Evolutionary conservation across 2,113 vertebrate genomes (phyloP).

Genomic region (Neogale vison): DNA sequence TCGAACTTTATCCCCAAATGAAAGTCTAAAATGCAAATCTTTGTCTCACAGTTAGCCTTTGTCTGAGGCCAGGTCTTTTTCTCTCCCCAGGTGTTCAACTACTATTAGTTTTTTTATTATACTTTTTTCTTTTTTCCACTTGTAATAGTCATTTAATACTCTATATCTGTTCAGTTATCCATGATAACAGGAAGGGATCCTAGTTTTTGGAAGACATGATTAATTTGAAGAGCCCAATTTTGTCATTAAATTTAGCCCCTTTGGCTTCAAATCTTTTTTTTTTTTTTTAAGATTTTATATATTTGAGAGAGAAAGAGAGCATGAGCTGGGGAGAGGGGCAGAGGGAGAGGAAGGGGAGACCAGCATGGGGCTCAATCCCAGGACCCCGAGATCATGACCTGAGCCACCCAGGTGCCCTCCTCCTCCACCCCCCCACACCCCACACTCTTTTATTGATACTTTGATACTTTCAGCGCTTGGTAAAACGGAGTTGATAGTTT

Average conservation of each 20-base stretch:
- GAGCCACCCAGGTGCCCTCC: too few species aligned
- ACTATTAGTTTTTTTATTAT: background rate
- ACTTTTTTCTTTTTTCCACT: background rate
- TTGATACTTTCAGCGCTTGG: background rate
- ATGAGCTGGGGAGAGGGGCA: too few species aligned
- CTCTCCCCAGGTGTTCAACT: background rate
- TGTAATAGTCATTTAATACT: background rate
- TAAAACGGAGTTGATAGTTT: background rate
- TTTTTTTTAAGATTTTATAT: background rate
- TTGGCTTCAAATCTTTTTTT: background rate
- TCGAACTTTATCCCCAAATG: background rate
- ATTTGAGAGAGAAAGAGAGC: too few species aligned
- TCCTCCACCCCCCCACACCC: too few species aligned
- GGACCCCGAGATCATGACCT: too few species aligned
- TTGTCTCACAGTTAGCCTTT: background rate
- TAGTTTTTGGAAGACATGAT: background rate
- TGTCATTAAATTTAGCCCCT: constrained; percentile 33
- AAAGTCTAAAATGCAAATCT: constrained; percentile 45
- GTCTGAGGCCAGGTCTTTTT: background rate
- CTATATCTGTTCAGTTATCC: background rate
- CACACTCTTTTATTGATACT: background rate
- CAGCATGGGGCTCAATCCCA: too few species aligned
- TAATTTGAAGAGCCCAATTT: constrained; percentile 34
- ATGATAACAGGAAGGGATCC: background rate
- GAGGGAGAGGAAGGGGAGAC: too few species aligned